phyloP scores from a whole-genome alignment of 2,888 invertebrate genomes.

The Mimas tiliae region DNA sequence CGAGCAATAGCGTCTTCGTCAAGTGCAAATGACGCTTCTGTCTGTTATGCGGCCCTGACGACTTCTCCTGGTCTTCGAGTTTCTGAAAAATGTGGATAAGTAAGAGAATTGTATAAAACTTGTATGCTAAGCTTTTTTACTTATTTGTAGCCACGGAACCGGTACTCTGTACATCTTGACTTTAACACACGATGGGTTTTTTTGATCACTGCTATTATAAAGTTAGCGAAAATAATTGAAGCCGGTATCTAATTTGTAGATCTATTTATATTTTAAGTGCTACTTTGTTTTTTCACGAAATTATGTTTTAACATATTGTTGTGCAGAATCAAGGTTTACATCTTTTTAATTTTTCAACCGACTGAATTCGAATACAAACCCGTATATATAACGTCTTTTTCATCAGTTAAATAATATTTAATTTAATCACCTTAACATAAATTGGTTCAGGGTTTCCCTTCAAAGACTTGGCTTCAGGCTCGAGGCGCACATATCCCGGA shows the following conservation, averaged over 20 bases:
- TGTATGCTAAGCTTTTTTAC: conserved; percentile 3
- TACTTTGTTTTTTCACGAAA: neutral
- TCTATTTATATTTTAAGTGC: conserved; percentile 10
- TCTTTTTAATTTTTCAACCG: no score
- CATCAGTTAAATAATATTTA: neutral
- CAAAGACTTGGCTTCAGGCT: conserved; percentile 68
- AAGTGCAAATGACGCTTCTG: conserved; percentile 61
- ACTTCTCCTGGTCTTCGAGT: conserved; percentile 69
- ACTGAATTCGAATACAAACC: no score
- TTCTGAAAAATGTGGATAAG: conserved; percentile 53
- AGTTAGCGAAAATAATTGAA: conserved; percentile 24
- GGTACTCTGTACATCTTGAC: conserved; percentile 18
- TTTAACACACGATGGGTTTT: conserved; percentile 24
- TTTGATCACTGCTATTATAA: conserved; percentile 24
- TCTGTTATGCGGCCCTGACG: conserved; percentile 49
- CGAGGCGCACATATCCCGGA: conserved; percentile 47
- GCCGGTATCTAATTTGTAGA: conserved; percentile 13
- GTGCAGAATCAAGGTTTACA: neutral
- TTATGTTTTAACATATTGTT: neutral
- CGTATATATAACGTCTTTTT: no score
- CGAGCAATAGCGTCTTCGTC: conserved; percentile 49
- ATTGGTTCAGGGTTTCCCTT: conserved; percentile 62
- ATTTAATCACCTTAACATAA: conserved; percentile 69
- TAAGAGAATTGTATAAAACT: conserved; percentile 11
- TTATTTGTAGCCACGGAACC: conserved; percentile 4